Evolutionary conservation across 2,888 invertebrate species (phyloP), one percentile per base, ranked within the genome.

Genomic region (Cataglyphis cursor): DNA sequence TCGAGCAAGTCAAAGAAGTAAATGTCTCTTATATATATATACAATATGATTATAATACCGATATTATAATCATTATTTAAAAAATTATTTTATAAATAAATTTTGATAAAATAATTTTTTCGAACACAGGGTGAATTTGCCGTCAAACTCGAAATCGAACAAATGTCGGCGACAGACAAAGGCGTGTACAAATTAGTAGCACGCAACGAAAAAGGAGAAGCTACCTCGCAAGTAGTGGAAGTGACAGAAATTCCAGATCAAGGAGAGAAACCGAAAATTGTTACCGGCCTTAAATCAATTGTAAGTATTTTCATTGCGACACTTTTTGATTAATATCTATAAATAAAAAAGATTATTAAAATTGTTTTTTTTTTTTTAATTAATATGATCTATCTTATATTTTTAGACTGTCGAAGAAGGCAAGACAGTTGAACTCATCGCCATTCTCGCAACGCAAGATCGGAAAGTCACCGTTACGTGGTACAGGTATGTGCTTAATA

Each of bases 161-260:
- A 98, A 92, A 97, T 98, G 41, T 96, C 97, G 87, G 96, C 97
- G 93, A 95, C 95, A 28, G 99, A 99, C 95, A 98, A 98, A 95
- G 99, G 99, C 89, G 96, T 97, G 83, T 99, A 99, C 95, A 98
- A 98, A 95, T 95, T 99, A 90, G 96, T 98, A 8, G 98, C 98
- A 35, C 98, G 97, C 94, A 99, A 99, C 94, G 98, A 98, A 92
- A 98, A 99, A 95, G 99, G 99, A 87, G 98, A 98, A 95, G 98
- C 98, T 18, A 97, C 97, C 18, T 99, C 99, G 38, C 98, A 98
- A 95, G 96, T 97, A 82, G 98, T 99, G 4, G 97, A 98, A 94
- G 97, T 99, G 74, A 97, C 97, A 70, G 98, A 98, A 88, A 97
- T 98, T 90, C 98, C 98, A 1, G 96, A 97, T 87, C 97, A 97